Evolutionary conservation across 2,888 invertebrate genomes (phyloP).

Genomic region (Autographa gamma): DNA sequence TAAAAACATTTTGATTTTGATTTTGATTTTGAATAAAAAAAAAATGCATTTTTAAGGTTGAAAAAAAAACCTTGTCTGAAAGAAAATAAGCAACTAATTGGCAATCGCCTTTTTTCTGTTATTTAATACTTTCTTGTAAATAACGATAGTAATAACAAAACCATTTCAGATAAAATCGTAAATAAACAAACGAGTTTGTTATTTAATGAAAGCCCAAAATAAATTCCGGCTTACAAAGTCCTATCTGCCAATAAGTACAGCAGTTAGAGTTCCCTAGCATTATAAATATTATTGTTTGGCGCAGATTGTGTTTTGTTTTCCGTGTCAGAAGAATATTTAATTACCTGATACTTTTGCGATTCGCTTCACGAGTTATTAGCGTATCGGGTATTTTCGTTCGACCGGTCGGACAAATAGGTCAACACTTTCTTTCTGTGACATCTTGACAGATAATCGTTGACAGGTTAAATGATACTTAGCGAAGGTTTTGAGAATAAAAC

Average conservation of each 20-base stretch:
- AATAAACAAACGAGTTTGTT: neutral
- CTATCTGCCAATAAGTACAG: constrained; percentile 1
- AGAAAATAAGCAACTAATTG: too few relatives aligned
- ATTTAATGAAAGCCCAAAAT: neutral
- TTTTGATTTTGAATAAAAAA: too few relatives aligned
- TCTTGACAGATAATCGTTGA: constrained; percentile 41
- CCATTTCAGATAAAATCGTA: too few relatives aligned
- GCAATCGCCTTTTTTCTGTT: too few relatives aligned
- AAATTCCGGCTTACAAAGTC: neutral
- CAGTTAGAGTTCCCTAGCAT: neutral
- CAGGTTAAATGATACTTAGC: constrained; percentile 33
- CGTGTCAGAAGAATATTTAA: constrained; percentile 22
- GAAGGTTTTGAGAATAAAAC: neutral
- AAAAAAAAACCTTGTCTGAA: too few relatives aligned
- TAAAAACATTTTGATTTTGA: too few relatives aligned
- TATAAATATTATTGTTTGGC: constrained; percentile 32
- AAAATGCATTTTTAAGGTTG: too few relatives aligned
- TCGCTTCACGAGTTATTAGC: constrained; percentile 39
- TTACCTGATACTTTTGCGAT: constrained; percentile 51
- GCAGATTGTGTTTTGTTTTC: constrained; percentile 23
- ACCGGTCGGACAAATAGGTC: constrained; percentile 41
- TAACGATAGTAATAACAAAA: too few relatives aligned
- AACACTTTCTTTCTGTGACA: constrained; percentile 44
- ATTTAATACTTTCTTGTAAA: too few relatives aligned
- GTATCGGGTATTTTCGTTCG: constrained; percentile 41